Conservation (phyloP, 2,797 vertebrate genomes). For the Gymnoscopelus braueri region DNA sequence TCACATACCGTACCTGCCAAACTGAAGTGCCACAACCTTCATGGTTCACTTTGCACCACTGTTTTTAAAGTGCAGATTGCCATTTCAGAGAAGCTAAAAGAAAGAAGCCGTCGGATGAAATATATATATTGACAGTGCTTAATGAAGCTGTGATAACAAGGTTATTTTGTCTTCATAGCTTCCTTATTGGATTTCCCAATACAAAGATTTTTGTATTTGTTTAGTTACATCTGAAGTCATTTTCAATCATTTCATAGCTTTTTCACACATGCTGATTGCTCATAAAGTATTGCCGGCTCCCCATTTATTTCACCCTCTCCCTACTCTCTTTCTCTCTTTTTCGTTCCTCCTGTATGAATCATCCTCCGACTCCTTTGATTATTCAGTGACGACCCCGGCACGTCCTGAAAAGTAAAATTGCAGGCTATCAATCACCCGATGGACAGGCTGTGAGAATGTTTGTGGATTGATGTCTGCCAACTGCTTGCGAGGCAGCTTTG, state of each 20-base stretch:
- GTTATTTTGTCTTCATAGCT: constrained; percentile 44
- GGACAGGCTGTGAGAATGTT: constrained; percentile 24
- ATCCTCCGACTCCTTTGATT: constrained; percentile 14
- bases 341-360: constrained; percentile 12
- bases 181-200: no score
- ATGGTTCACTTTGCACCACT: constrained; percentile 50
- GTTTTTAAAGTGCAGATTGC: constrained; percentile 46
- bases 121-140: constrained; percentile 62
- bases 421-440: constrained; percentile 30
- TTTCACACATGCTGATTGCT: no score
- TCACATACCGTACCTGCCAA: constrained; percentile 11
- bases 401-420: constrained; percentile 46
- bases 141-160: constrained; percentile 51
- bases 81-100: constrained; percentile 36
- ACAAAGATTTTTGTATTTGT: no score
- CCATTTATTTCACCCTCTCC: not conserved
- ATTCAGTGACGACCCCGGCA: constrained; percentile 28
- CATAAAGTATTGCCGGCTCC: no score
- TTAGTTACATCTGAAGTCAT: no score
- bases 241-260: no score
- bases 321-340: not conserved
- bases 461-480: constrained; percentile 25
- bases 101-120: constrained; percentile 47
- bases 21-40: constrained; percentile 23
- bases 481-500: constrained; percentile 20